A percentile compares a stretch with the other conserved stretches of the same genome.
Conservation (phyloP, 2,888 invertebrate species). For the Xestia c-nigrum region DNA sequence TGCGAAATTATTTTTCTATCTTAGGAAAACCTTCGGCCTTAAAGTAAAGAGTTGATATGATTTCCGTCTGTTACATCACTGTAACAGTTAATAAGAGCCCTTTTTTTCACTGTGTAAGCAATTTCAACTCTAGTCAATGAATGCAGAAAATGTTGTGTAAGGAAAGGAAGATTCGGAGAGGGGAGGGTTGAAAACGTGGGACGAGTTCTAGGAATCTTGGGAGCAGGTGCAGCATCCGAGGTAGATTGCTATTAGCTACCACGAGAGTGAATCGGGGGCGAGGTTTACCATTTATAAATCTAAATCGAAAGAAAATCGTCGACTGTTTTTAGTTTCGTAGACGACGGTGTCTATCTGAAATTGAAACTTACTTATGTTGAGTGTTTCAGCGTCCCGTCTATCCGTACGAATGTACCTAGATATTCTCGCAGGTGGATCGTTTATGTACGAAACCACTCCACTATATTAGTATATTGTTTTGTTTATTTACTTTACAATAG, state of each 20-base stretch:
- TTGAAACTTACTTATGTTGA: slow-evolving; percentile 40
- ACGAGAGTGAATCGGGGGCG: not conserved
- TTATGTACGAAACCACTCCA: slow-evolving; percentile 38
- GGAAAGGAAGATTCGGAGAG: not conserved
- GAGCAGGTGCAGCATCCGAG: slow-evolving; percentile 33
- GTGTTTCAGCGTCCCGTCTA: slow-evolving; percentile 32
- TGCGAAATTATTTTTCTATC: not conserved
- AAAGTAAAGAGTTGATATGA: not conserved
- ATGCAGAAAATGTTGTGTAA: slow-evolving; percentile 17
- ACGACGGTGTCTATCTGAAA: slow-evolving; percentile 16
- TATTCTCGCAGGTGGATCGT: slow-evolving; percentile 8
- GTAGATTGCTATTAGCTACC: slow-evolving; percentile 34
- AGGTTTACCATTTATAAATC: slow-evolving; percentile 14
- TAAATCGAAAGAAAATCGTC: slow-evolving; percentile 27
- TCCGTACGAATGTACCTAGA: slow-evolving; percentile 2
- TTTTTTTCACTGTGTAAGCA: slow-evolving; percentile 1
- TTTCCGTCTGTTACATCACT: not conserved
- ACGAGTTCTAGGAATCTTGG: slow-evolving; percentile 7
- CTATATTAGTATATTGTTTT: slow-evolving; percentile 29
- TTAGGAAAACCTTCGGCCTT: not conserved
- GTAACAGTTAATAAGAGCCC: not conserved
- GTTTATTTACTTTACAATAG: slow-evolving; percentile 19
- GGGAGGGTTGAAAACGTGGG: not conserved
- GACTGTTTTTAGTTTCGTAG: not conserved
- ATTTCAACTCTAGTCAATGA: slow-evolving; percentile 3